A percentile compares a stretch with the other conserved stretches of the same genome.
Conservation (phyloP, 2,888 invertebrate genomes). For the Acleris literana region DNA sequence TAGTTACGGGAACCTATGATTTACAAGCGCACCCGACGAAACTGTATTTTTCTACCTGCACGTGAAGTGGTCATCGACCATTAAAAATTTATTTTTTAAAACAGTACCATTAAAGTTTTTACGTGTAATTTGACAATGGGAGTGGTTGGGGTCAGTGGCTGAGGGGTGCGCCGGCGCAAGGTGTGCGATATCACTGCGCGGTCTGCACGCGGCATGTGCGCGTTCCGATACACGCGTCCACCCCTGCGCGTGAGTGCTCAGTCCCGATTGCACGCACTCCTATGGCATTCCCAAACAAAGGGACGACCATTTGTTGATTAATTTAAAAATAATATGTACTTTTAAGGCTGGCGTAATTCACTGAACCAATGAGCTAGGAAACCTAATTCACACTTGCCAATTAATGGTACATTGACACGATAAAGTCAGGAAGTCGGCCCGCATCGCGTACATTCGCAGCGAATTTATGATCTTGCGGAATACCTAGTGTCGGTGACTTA, state of each 20-base stretch:
- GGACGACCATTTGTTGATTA: slow-evolving; percentile 47
- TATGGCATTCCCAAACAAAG: slow-evolving; percentile 65
- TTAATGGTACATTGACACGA: slow-evolving; percentile 54
- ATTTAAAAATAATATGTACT: slow-evolving; percentile 8
- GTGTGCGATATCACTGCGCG: slow-evolving; percentile 79
- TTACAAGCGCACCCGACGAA: not conserved
- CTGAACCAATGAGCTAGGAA: slow-evolving; percentile 50
- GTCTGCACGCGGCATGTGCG: slow-evolving; percentile 62
- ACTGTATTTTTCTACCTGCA: not conserved
- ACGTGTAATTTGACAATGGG: slow-evolving; percentile 49
- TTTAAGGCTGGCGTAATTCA: slow-evolving; percentile 19
- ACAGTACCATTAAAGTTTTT: slow-evolving; percentile 40
- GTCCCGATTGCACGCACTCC: slow-evolving; percentile 53
- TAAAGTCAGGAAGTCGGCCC: slow-evolving; percentile 56
- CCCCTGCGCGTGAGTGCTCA: slow-evolving; percentile 53
- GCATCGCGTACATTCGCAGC: slow-evolving; percentile 55
- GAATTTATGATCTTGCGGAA: slow-evolving; percentile 35
- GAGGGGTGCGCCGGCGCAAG: slow-evolving; percentile 71
- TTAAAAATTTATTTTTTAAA: slow-evolving; percentile 27
- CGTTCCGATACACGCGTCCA: slow-evolving; percentile 73
- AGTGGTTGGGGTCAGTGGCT: slow-evolving; percentile 65
- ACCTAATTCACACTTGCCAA: slow-evolving; percentile 56
- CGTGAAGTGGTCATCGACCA: slow-evolving; percentile 18
- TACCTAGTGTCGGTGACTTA: slow-evolving; percentile 22
- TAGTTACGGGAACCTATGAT: not conserved